Conservation (phyloP, 1,140 invertebrate genomes). For the Zaprionus davidi region DNA sequence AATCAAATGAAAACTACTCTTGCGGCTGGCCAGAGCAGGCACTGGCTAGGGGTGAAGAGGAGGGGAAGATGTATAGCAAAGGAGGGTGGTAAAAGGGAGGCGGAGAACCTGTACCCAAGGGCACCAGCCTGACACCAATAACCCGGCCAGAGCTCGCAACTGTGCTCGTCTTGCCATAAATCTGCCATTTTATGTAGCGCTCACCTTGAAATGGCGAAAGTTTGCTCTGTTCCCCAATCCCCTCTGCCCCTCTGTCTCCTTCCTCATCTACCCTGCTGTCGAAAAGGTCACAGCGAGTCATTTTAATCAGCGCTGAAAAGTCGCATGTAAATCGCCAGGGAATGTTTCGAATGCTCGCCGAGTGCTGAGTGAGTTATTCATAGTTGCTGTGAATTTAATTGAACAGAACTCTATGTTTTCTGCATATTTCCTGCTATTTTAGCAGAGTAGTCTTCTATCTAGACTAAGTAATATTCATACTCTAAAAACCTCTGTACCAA, state of each 20-base stretch:
- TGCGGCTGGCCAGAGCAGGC: not conserved
- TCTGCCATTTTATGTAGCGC: conserved; percentile 56
- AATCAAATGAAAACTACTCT: conserved; percentile 48
- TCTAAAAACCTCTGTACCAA: not conserved
- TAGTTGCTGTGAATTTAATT: not conserved
- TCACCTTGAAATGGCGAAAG: conserved; percentile 31
- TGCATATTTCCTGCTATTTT: too few species aligned
- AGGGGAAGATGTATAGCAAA: not conserved
- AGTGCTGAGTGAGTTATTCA: not conserved
- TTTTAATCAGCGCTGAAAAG: conserved; percentile 19
- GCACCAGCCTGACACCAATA: conserved; percentile 43
- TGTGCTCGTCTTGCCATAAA: conserved; percentile 46
- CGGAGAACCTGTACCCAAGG: conserved; percentile 13
- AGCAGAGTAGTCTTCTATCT: not conserved
- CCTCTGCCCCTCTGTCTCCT: not conserved
- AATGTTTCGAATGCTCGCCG: not conserved
- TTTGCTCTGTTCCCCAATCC: not conserved
- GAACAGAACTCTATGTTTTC: not conserved
- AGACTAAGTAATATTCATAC: too few species aligned
- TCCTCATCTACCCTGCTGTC: not conserved
- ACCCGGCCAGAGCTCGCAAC: not conserved
- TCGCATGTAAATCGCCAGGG: not conserved
- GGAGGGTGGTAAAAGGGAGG: not conserved
- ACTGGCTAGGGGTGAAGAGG: too few species aligned
- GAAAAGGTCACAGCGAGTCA: conserved; percentile 25